Evolutionary conservation across 2,888 invertebrate species (phyloP), one percentile per base, ranked within the genome.

Genomic region (Ectemnius cavifrons): DNA sequence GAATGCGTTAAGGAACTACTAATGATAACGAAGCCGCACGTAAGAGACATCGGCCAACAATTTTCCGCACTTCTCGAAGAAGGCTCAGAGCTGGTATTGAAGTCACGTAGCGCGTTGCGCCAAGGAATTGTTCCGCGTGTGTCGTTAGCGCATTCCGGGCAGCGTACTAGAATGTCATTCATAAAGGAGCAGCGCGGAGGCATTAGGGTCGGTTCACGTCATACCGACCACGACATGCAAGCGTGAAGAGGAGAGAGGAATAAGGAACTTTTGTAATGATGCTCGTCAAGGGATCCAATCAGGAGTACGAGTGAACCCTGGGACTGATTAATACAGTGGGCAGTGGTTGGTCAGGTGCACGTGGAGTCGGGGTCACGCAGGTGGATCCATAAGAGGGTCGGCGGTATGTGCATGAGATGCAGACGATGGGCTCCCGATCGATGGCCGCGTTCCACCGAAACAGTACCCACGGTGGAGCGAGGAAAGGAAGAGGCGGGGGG

Each of bases 31-130:
- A 52, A 52, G 16, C 1, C 5, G 14, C 16, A 16, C 52, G 16
- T 52, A 52, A 52, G 52, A 16, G n/a, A 5, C 52, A 52, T n/a
- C 47, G 52, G 70, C 65, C 70, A 70, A 75, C 75, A 75, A 70
- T 75, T 75, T 75, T 75, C 63, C 75, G 75, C 70, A 75, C 66
- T 60, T 52, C 56, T 59, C 52, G 60, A 13, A 75, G 75, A 75
- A 76, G 70, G 75, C 63, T 69, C 16, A n/a, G n/a, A 20, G 52
- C 66, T 62, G 37, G 73, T 73, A 77, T 63, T 61, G 59, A 69
- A 65, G 67, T 77, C 77, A 77, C 77, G 77, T 77, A 73, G 67
- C 70, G 77, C 73, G 77, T 69, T 77, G 69, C 65, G 76, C 73
- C 72, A 77, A 59, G 68, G 63, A 77, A 77, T 77, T 76, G 77